Base-by-base conservation (phyloP, 2,888 invertebrate genomes). In the Netelia fuscicornis region DNA sequence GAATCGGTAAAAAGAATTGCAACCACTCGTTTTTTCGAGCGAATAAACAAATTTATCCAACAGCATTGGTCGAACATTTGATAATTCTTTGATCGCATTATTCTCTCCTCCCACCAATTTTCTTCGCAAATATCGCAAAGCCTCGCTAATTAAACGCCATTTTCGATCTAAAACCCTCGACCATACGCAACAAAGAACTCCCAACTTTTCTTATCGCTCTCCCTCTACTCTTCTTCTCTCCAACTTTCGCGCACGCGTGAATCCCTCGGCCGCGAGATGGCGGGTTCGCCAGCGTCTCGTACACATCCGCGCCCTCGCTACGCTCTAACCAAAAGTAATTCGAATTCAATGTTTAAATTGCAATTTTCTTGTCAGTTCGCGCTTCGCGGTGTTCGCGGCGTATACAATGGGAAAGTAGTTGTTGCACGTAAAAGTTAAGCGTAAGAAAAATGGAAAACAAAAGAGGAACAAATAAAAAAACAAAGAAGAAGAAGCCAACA, bases 271-370 rank as follows among this genome's bases (percentile, higher is more conserved):
- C 52, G 13, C 54, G 25, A n/a, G n/a, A 3, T 37, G 13, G 48
- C 10, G 44, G 2, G n/a, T 1, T 10, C 75, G n/a, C 58, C 11
- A 3, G 42, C 60, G 10, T 44, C 10, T 6, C 37, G 6, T 48
- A 48, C 3, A 48, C 13, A 78, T 86, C 83, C 85, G 84, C 58
- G 75, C 71, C 65, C 30, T 67, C 56, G 11, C 60, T 77, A 54
- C 75, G 10, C 75, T 37, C 37, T 65, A 44, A 52, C 52, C 44
- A 56, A 54, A 65, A 87, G 85, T 85, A 89, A 90, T 90, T 90
- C 88, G 87, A 88, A 89, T 90, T 89, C 89, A 87, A 88, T 88
- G 89, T 88, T 89, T 87, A 90, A 90, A 91, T 89, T 90, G 89
- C 88, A 88, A 87, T 89, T 48, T 88, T 88, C 88, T 89, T 86